Percentiles rank a stretch among this genome's conserved stretches.
phyloP scores from a whole-genome alignment of 1,140 invertebrate species.

The Aleiodes sp. region DNA sequence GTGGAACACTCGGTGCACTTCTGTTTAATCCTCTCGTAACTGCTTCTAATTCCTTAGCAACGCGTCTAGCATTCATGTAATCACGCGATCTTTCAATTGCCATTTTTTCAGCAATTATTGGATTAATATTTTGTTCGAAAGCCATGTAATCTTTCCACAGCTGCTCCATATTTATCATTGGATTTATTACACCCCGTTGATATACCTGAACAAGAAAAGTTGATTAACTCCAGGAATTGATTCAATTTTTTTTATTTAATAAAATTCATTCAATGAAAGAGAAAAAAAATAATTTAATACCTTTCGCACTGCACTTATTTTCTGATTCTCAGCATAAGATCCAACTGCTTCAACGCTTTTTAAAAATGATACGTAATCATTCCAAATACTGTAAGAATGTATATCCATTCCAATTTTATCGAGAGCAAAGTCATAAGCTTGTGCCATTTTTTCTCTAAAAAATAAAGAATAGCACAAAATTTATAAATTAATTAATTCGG shows the following conservation, averaged over 20 bases:
- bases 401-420: constrained; percentile 99
- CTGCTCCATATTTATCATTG: constrained; percentile 97
- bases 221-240: neutral
- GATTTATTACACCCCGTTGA: constrained; percentile 94
- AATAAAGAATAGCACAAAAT: too few relatives aligned
- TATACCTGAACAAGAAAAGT: constrained; percentile 74
- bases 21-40: constrained; percentile 94
- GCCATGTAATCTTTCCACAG: constrained; percentile 99
- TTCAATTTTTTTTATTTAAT: neutral
- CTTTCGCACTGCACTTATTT: constrained; percentile 96
- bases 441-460: constrained; percentile 97
- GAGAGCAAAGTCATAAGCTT: constrained; percentile 98
- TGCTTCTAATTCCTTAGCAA: constrained; percentile 96
- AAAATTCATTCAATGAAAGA: neutral
- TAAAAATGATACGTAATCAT: constrained; percentile 97
- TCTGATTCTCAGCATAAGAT: constrained; percentile 99
- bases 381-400: constrained; percentile 95
- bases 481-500: too few relatives aligned
- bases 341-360: constrained; percentile 97
- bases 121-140: constrained; percentile 95
- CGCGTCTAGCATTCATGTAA: constrained; percentile 96
- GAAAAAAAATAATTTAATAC: too few relatives aligned
- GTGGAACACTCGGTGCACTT: constrained; percentile 93
- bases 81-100: constrained; percentile 90
- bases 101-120: constrained; percentile 95